Base-by-base conservation (phyloP, 2,888 invertebrate genomes). In the Aquatica leii region DNA sequence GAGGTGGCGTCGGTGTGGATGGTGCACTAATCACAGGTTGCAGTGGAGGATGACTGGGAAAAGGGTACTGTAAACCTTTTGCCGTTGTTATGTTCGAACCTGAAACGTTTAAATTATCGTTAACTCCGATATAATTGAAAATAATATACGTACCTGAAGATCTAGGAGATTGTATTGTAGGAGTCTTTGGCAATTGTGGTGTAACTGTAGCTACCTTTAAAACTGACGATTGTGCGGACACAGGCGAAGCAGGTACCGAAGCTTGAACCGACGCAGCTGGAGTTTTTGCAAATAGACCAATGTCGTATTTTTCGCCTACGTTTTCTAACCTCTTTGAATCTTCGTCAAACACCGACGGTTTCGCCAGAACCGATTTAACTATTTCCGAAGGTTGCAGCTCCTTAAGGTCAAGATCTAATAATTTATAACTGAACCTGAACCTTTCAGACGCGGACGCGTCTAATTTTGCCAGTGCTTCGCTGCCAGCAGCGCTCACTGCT, bases 281-380 rank as follows among this genome's bases (percentile, higher is more conserved):
- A 15, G 74, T 69, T 60, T 79, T 77, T 31, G 80, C 74, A 73
- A 78, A 78, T 48, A 74, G 66, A 54, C 81, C 81, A 71, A 86
- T 87, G 67, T 87, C 87, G 83, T 94, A 89, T 83, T 94, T 89
- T 81, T 95, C 90, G 78, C 90, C 86, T 61, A 93, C 90, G 75
- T 93, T 94, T 80, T 96, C 96, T 62, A 98, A 84, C 34, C 98
- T 86, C 81, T 97, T 95, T 40, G 93, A 89, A 80, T 98, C 98
- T 80, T 97, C 97, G 79, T 98, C 98, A 81, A 98, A 97, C 56
- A 98, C 94, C 54, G 95, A 96, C 68, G 93, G 90, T 80, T 95
- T 94, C 3, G 96, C 94, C 75, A 97, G 86, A 73, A 98, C 87
- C 18, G 95, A 94, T 76, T 94, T 93, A 37, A 96, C 93, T 74